phyloP scores from a whole-genome alignment of 2,888 invertebrate species.

The Osedax frankpressi region DNA sequence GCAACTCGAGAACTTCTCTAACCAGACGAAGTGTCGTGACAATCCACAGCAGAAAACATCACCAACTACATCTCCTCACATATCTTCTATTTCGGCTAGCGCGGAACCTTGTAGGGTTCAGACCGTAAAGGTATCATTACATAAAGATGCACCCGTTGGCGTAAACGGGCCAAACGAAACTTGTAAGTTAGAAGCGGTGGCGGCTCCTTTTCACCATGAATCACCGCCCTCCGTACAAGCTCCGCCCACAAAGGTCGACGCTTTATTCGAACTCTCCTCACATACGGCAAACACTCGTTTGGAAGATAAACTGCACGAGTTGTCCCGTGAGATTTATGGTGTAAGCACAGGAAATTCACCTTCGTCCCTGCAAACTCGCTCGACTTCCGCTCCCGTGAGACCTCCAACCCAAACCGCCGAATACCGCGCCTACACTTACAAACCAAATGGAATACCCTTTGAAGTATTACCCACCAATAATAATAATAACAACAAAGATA shows the following conservation, averaged over 20 bases:
- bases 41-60: too few relatives aligned
- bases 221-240: not conserved
- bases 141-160: not conserved
- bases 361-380: not conserved
- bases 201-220: too few relatives aligned
- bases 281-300: not conserved
- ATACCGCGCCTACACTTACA: not conserved
- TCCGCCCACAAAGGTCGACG: too few relatives aligned
- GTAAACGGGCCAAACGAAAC: not conserved
- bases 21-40: not conserved
- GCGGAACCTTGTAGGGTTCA: not conserved
- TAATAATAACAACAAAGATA: not conserved
- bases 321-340: not conserved
- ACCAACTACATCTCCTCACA: not conserved
- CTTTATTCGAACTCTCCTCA: not conserved
- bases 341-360: not conserved
- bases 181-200: too few relatives aligned
- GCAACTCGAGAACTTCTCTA: not conserved
- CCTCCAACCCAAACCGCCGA: not conserved
- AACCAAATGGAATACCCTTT: not conserved
- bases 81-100: not conserved
- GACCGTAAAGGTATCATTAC: not conserved
- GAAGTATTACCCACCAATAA: not conserved
- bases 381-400: not conserved
- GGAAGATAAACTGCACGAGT: not conserved